These are phyloP conservation scores for Mus minutoides DNA, from an alignment of 2,797 vertebrate species.

Conservation along the genomic window DNA sequence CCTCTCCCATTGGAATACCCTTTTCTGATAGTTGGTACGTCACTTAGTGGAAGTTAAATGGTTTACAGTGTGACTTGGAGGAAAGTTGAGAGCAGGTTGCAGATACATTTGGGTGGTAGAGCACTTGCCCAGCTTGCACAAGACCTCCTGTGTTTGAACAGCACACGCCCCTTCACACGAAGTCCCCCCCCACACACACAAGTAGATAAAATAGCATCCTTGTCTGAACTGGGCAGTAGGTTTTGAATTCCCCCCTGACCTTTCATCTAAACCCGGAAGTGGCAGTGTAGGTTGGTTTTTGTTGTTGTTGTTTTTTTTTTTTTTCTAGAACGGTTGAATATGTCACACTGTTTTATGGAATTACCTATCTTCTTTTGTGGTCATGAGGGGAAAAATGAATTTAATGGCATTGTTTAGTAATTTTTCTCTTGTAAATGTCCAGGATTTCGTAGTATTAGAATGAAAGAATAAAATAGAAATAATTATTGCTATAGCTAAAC, in stretches of 20 bases:
- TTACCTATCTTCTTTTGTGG: conserved; percentile 30
- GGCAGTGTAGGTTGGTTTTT: neutral
- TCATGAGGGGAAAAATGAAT: neutral
- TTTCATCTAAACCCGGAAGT: conserved; percentile 42
- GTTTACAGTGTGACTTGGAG: neutral
- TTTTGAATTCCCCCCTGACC: conserved; percentile 37
- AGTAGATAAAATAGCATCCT: neutral
- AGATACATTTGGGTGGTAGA: neutral
- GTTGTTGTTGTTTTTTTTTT: no score
- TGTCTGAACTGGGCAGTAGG: neutral
- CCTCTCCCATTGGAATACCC: neutral
- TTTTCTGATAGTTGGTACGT: conserved; percentile 8
- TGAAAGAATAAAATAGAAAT: neutral
- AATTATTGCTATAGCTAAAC: neutral
- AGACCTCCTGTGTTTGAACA: neutral
- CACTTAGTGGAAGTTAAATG: neutral
- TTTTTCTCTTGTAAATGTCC: conserved; percentile 30
- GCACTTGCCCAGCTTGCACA: neutral
- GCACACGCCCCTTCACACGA: neutral
- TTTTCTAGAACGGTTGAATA: conserved; percentile 11
- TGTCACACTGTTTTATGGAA: conserved; percentile 24
- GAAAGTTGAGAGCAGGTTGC: neutral
- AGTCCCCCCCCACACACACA: rapidly evolving
- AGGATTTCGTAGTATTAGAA: conserved; percentile 40
- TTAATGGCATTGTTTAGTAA: conserved; percentile 30